Evolutionary conservation across 2,113 vertebrate genomes (phyloP).

Genomic region (Pitta sordida): DNA sequence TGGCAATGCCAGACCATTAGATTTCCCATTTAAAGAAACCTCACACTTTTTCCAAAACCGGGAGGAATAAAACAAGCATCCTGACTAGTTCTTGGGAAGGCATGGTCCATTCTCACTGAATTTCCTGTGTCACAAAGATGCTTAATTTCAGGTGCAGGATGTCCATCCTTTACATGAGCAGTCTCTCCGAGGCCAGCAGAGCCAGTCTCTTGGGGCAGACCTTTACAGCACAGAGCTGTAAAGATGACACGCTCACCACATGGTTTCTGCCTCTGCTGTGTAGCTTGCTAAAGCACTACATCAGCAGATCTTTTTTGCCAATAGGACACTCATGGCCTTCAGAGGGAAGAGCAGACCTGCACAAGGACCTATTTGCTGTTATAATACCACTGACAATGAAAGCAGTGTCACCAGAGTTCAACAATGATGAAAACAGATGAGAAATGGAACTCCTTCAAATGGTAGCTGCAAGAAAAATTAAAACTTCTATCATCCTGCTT

Average conservation of each 20-base stretch:
- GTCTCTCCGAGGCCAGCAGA: neutral
- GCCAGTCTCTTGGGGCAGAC: neutral
- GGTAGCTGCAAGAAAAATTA: neutral
- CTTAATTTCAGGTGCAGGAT: neutral
- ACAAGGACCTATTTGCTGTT: neutral
- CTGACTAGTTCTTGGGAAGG: neutral
- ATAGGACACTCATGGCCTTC: neutral
- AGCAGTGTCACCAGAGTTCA: neutral
- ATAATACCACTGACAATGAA: neutral
- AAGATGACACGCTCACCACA: neutral
- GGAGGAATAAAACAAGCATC: neutral
- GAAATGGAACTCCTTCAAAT: neutral
- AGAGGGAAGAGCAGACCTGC: neutral
- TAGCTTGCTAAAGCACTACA: neutral
- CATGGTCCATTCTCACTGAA: neutral
- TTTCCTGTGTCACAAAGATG: neutral
- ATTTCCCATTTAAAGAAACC: neutral
- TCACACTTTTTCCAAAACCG: neutral
- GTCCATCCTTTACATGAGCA: neutral
- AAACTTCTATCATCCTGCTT: neutral
- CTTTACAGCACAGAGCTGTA: neutral
- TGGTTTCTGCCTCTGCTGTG: neutral
- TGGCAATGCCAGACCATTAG: neutral
- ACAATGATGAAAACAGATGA: neutral
- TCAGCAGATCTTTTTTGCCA: neutral